phyloP scores from a whole-genome alignment of 2,113 vertebrate species.

The Heptranchias perlo region DNA sequence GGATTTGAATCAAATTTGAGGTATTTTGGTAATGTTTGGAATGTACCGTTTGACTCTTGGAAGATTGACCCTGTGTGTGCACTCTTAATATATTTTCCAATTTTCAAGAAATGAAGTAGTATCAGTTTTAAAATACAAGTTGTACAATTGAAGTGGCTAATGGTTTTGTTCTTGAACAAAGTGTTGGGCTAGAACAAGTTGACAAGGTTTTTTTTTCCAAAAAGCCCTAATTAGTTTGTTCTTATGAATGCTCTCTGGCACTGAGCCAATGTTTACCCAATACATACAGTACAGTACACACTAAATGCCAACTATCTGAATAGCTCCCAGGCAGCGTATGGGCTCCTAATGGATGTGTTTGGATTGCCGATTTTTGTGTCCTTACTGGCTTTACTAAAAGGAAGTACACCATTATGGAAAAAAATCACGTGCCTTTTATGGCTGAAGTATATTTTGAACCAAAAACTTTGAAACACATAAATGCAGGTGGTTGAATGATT shows the following conservation, averaged over 20 bases:
- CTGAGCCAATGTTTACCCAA: neutral
- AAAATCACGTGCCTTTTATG: no score
- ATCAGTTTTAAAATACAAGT: neutral
- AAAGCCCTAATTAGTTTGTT: neutral
- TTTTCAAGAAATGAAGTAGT: neutral
- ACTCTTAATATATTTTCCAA: neutral
- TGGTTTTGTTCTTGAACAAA: conserved; percentile 16
- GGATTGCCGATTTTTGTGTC: neutral
- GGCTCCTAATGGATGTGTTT: neutral
- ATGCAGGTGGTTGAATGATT: neutral
- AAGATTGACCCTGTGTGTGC: neutral
- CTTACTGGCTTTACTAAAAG: neutral
- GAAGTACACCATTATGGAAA: neutral
- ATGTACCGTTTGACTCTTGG: neutral
- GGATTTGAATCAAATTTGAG: neutral
- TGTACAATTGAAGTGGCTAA: neutral
- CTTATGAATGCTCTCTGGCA: neutral
- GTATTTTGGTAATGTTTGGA: neutral
- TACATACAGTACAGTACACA: neutral
- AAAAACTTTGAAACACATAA: neutral
- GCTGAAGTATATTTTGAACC: neutral
- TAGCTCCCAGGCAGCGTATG: neutral
- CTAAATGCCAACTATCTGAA: neutral
- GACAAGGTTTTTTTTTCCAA: neutral
- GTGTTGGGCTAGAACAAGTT: neutral